Percentiles rank a stretch among this genome's conserved stretches.
Conservation (phyloP, 2,797 vertebrate genomes). For the Crocidura indochinensis region DNA sequence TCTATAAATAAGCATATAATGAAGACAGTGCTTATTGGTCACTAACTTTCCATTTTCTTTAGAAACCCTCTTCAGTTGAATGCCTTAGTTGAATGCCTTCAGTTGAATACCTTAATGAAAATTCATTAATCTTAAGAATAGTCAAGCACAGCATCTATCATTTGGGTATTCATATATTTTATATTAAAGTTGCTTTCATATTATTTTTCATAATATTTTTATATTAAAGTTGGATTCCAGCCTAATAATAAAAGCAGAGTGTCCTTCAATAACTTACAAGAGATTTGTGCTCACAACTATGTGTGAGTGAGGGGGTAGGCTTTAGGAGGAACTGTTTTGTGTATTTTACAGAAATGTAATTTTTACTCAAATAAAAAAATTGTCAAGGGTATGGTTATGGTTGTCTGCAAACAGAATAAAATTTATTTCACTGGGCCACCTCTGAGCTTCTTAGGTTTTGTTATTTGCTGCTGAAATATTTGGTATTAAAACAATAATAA, state of each 20-base stretch:
- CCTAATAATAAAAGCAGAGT: neutral
- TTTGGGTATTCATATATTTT: conserved; percentile 43
- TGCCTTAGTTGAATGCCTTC: too few species aligned
- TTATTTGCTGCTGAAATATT: conserved; percentile 81
- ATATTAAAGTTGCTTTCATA: conserved; percentile 1
- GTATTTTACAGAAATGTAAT: conserved; percentile 50
- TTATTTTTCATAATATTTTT: too few species aligned
- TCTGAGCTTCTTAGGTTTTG: conserved; percentile 71
- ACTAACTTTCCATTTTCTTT: neutral
- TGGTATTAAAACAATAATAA: conserved; percentile 74
- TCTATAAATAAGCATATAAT: neutral
- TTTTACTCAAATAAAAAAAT: conserved; percentile 57
- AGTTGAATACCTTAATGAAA: conserved; percentile 39
- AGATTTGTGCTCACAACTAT: neutral
- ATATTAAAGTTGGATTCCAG: too few species aligned
- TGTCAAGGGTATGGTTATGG: conserved; percentile 10
- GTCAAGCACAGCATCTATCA: neutral
- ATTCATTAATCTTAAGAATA: conserved; percentile 22
- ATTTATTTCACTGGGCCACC: conserved; percentile 66
- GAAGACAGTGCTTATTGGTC: neutral
- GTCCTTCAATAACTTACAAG: neutral
- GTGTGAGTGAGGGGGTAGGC: too few species aligned
- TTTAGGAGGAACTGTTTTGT: neutral
- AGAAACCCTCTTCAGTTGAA: neutral
- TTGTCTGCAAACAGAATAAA: conserved; percentile 70